Conservation (phyloP, 2,113 vertebrate genomes). For the Bufo bufo region DNA sequence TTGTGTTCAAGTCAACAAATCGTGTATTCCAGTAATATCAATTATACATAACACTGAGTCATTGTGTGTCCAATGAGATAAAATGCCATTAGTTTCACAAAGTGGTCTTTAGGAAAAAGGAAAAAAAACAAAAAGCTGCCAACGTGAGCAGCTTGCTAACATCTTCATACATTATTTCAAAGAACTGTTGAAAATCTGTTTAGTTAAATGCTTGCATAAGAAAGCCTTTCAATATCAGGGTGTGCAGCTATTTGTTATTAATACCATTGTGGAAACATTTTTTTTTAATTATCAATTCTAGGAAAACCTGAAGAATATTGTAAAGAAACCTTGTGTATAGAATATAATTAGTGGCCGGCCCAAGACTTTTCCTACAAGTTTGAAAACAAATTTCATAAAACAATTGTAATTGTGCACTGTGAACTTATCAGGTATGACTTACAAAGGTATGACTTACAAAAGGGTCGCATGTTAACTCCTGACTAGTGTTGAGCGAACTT, state of each 20-base stretch:
- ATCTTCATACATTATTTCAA: constrained; percentile 21
- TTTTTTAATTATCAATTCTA: background rate
- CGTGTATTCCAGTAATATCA: constrained; percentile 42
- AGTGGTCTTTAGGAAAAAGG: constrained; percentile 12
- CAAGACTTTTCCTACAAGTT: background rate
- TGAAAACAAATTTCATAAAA: background rate
- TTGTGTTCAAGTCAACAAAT: constrained; percentile 43
- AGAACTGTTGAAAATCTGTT: constrained; percentile 33
- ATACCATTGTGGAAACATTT: constrained; percentile 3
- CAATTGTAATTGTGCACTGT: too few relatives aligned
- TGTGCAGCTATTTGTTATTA: constrained; percentile 9
- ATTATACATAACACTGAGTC: constrained; percentile 27
- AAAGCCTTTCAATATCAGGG: constrained; percentile 30
- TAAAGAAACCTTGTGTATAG: background rate
- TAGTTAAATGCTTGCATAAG: constrained; percentile 17
- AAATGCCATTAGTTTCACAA: constrained; percentile 32
- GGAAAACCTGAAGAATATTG: background rate
- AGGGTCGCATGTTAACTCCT: too few relatives aligned
- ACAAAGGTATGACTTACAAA: too few relatives aligned
- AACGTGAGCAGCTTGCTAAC: constrained; percentile 34
- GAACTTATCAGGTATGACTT: too few relatives aligned
- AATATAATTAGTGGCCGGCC: background rate
- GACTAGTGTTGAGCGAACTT: too few relatives aligned
- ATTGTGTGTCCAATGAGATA: constrained; percentile 21
- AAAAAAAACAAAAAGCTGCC: constrained; percentile 10